phyloP scores from a whole-genome alignment of 53 echinoderm and acorn worm species.

The Astropecten irregularis region DNA sequence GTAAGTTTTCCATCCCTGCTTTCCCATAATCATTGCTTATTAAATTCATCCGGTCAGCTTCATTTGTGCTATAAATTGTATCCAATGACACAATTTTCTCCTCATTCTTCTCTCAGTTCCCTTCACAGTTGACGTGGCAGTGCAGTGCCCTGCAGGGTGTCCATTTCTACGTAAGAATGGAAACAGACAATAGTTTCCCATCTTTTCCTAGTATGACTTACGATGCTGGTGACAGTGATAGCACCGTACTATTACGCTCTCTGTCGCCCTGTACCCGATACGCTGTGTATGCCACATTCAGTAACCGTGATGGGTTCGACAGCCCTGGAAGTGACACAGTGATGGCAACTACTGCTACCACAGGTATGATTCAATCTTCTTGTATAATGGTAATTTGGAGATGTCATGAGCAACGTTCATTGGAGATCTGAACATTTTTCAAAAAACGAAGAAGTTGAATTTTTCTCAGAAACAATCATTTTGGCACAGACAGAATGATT shows the following conservation, averaged over 20 bases:
- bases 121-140: slow-evolving; percentile 7
- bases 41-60: no score
- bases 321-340: background rate
- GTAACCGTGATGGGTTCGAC: background rate
- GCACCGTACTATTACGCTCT: background rate
- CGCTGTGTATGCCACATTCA: slow-evolving; percentile 2
- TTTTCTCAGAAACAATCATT: no score
- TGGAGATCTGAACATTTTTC: no score
- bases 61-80: no score
- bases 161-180: background rate
- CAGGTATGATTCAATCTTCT: background rate
- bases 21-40: no score
- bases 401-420: no score
- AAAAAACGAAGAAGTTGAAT: no score
- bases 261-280: background rate
- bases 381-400: no score
- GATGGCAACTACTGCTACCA: background rate
- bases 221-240: background rate
- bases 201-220: no score
- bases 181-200: background rate
- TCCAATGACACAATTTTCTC: no score
- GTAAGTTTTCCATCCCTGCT: no score
- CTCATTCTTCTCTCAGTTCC: background rate
- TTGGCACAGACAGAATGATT: no score
- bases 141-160: slow-evolving; percentile 1